phyloP scores from a whole-genome alignment of 1,140 invertebrate species.

The Adelges cooleyi region DNA sequence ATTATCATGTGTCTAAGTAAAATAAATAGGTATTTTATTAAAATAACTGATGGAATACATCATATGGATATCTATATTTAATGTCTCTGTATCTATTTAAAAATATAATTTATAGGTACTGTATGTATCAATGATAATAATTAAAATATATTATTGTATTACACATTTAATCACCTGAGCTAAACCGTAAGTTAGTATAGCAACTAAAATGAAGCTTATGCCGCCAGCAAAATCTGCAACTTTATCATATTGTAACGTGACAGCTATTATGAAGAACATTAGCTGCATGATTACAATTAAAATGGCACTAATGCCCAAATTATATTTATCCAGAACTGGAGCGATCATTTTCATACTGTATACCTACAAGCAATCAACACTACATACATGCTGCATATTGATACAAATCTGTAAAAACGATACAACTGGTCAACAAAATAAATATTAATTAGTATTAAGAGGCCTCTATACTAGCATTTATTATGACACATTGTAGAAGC shows the following conservation, averaged over 20 bases:
- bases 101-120: too few relatives aligned
- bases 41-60: too few relatives aligned
- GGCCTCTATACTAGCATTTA: too few relatives aligned
- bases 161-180: conserved; percentile 48
- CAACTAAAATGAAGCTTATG: conserved; percentile 79
- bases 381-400: not conserved
- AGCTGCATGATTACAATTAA: conserved; percentile 78
- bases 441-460: too few relatives aligned
- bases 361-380: not conserved
- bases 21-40: conserved; percentile 13
- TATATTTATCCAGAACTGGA: conserved; percentile 58
- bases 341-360: not conserved
- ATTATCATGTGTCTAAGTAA: conserved; percentile 61
- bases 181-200: conserved; percentile 72
- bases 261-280: conserved; percentile 74
- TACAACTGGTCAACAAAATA: too few relatives aligned
- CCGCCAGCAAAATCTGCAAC: conserved; percentile 85
- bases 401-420: not conserved
- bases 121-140: too few relatives aligned
- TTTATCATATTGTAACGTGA: conserved; percentile 76
- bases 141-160: too few relatives aligned
- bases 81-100: too few relatives aligned
- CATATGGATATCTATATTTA: too few relatives aligned
- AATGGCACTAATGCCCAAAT: conserved; percentile 76
- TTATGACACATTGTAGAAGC: too few relatives aligned